Evolutionary conservation across 2,797 vertebrate species (phyloP), one percentile per base, ranked within the genome.

Genomic region (Pseudochromis fuscus): DNA sequence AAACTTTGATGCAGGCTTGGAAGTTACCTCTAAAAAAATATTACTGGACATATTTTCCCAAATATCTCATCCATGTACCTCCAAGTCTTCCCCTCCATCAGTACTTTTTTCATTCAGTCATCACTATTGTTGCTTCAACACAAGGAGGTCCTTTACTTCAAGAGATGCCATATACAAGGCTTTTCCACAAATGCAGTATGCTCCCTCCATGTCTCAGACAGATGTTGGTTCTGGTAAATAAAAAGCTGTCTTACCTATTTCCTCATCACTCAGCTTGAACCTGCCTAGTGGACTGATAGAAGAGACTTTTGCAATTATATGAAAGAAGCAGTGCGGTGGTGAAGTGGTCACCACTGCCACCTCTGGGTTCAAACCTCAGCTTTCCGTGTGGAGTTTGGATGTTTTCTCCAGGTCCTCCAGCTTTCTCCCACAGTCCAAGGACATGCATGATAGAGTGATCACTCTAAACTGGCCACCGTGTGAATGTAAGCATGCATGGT

Each of bases 241-340:
- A 31, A 10, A 65, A 58, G 13, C 23, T 38, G 48, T 19, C 9
- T 33, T 40, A 7, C 35, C 35, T 52, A 27, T 45, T 46, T n/a
- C 8, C 40, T n/a, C n/a, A n/a, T 42, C 7, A 60, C 0, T 19
- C 18, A 68, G 11, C 15, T 44, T 67, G 44, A 68, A 35, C 75
- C 30, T 51, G 37, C 48, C 52, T 37, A 10, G 31, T 62, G 15
- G 25, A 50, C 45, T 66, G 46, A 13, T 28, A 44, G 11, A 42
- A 31, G 33, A 28, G 1, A 4, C n/a, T n/a, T n/a, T n/a, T n/a
- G n/a, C n/a, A n/a, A n/a, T n/a, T n/a, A n/a, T n/a, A n/a, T n/a
- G n/a, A n/a, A n/a, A n/a, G n/a, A n/a, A n/a, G n/a, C n/a, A n/a
- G n/a, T n/a, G n/a, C n/a, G n/a, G n/a, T n/a, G n/a, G n/a, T n/a